These are phyloP conservation scores for Hemibagrus wyckioides DNA, from an alignment of 2,113 vertebrate species.

Conservation along the genomic window DNA sequence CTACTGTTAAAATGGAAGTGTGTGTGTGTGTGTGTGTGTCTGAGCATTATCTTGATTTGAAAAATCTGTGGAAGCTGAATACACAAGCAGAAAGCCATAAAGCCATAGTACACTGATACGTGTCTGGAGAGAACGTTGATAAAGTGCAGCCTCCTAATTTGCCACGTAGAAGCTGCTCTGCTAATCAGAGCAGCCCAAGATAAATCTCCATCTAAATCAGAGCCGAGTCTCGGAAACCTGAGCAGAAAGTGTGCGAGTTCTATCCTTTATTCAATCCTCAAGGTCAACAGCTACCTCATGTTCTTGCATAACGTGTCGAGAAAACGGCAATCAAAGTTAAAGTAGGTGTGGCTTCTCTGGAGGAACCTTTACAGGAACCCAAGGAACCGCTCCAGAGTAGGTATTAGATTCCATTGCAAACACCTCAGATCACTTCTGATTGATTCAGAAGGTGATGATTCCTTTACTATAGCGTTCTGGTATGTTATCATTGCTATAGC, in stretches of 20 bases:
- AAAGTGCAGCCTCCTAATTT: constrained; percentile 30
- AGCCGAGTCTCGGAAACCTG: not conserved
- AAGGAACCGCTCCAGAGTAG: not conserved
- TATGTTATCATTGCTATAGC: not conserved
- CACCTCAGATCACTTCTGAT: not conserved
- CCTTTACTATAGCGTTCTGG: not conserved
- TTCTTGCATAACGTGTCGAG: not conserved
- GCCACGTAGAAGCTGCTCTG: constrained; percentile 29
- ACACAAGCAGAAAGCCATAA: constrained; percentile 6
- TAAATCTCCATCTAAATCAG: not conserved
- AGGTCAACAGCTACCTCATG: not conserved
- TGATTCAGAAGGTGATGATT: not conserved
- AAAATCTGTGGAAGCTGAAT: not conserved
- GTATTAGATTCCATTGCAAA: not conserved
- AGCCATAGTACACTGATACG: constrained; percentile 8
- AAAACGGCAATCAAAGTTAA: not conserved
- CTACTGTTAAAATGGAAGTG: not conserved
- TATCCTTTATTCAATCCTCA: not conserved
- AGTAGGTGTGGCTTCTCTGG: not conserved
- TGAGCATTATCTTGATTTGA: not conserved
- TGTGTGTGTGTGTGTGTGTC: constrained; percentile 6
- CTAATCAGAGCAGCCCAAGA: constrained; percentile 35
- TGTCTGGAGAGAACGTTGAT: constrained; percentile 20
- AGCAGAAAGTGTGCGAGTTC: not conserved
- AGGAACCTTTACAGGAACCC: not conserved